Evolutionary conservation across 2,888 invertebrate genomes (phyloP), one percentile per base, ranked within the genome.

Genomic region (Buathra laborator): DNA sequence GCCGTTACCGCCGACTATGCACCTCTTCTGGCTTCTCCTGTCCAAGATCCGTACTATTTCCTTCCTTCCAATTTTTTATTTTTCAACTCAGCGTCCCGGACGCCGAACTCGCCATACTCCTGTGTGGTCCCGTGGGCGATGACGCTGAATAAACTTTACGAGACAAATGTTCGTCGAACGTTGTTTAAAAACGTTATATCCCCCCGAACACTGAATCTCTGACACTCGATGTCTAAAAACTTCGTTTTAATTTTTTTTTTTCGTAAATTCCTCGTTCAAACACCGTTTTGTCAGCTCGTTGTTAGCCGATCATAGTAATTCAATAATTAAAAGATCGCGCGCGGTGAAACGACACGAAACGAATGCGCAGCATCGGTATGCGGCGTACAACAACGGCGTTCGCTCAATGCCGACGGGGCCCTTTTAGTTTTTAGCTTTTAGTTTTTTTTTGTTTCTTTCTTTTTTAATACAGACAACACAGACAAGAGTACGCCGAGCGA

Each of bases 1-100:
- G 88, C 83, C 82, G 87, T 59, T 59, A 59, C 59, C 59, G 32
- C 59, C 59, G 59, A 29, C 56, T 16, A 24, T 59, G 59, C 59
- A 29, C 59, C 59, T 29, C 59, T 14, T 4, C 59, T 12, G 14
- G 29, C 29, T 59, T 14, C 24, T 24, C 29, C 59, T 12, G 29
- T 59, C 59, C 29, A 59, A 59, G 29, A 59, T 12, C 59, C 29
- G 32, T 59, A 14, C 14, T 29, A 46, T 74, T 19, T 24, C 24
- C 44, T 46, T 44, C 37, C 24, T 44, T 44, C 12, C n/a, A 37
- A 10, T 24, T 24, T 46, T n/a, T 56, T 29, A 29, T 3, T 64
- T 48, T 32, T 66, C 64, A 43, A 43, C 64, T 9, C 37, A 66
- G 37, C 64, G 64, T 66, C 37, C 64, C 64, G 43, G 19, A 16